Base-by-base conservation (phyloP, 2,113 vertebrate species). In the Caloenas nicobarica region DNA sequence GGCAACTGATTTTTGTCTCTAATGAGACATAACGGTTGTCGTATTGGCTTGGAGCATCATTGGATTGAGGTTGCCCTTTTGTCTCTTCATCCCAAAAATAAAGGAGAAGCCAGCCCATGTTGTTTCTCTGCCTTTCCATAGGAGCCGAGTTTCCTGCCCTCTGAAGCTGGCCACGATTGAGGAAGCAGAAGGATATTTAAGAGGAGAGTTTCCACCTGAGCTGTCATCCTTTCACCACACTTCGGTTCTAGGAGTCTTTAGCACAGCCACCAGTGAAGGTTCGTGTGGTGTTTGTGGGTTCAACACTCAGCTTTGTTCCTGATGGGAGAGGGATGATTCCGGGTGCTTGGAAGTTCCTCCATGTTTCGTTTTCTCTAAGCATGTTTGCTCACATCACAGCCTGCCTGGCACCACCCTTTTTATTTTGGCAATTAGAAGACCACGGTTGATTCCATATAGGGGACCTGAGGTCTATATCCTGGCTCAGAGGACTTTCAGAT, bases 151-250 rank as follows among this genome's bases (percentile, higher is more conserved):
- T 60, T 50, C 98, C 60, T 96, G 94, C 91, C 99, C 99, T 1
- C 69, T 97, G 77, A 94, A 58, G 16, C 91, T 99, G 95, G 92
- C 94, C 15, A 98, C 98, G 0, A 31, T 97, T 10, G 98, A 98
- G 56, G 98, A 99, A 94, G 98, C 98, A 91, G 98, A 97, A 88
- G 97, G 97, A 13, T 99, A 98, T 97, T 98, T 99, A 80, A 98
- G 95, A 81, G 98, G 98, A 15, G 97, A 97, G 6, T 95, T 98
- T 58, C 97, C 95, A n/a, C 28, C 96, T 42, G 95, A 97, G 57
- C 89, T 98, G 16, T 61, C 95, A 0, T 85, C 95, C 34, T 97
- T 97, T 48, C 89, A 84, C 15, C 94, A 93, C 28, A 16, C 98
- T 84, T 97, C 96, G 2, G 87, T 98, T 9, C 96, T 99, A 85